Percentiles rank a stretch among this genome's conserved stretches.
Evolutionary conservation across 1,140 invertebrate species (phyloP).

Genomic region (Littorina saxatilis): DNA sequence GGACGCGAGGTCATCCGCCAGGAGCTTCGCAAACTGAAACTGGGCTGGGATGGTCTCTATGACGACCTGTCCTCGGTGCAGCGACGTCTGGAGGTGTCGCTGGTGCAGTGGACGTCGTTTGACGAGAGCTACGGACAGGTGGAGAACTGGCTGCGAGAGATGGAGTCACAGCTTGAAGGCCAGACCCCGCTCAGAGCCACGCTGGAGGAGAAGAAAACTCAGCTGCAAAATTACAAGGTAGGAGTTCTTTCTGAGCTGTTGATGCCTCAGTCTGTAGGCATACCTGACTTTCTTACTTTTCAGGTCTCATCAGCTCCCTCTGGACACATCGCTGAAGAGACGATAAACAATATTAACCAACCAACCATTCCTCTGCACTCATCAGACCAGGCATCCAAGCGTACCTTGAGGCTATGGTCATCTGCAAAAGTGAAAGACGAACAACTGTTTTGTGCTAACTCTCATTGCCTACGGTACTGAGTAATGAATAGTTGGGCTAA

Average conservation of each 20-base stretch:
- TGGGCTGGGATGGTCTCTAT: conserved; percentile 87
- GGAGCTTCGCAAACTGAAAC: conserved; percentile 84
- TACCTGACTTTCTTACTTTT: too few relatives aligned
- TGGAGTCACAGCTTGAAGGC: conserved; percentile 86
- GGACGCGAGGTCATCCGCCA: conserved; percentile 90
- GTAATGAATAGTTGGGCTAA: too few relatives aligned
- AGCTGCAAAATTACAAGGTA: conserved; percentile 83
- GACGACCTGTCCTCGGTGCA: conserved; percentile 79
- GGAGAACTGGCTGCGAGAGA: conserved; percentile 86
- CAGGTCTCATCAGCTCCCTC: too few relatives aligned
- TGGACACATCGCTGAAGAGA: too few relatives aligned
- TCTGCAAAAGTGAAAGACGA: too few relatives aligned
- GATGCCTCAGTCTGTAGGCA: too few relatives aligned
- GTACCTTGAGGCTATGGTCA: too few relatives aligned
- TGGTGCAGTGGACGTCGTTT: conserved; percentile 74
- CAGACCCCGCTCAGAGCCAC: conserved; percentile 85
- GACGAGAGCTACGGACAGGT: conserved; percentile 83
- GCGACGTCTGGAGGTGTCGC: conserved; percentile 89
- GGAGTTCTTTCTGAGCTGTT: background rate
- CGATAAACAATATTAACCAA: too few relatives aligned
- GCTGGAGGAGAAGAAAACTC: conserved; percentile 90
- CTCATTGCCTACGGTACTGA: too few relatives aligned
- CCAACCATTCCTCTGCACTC: too few relatives aligned
- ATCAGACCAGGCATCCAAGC: too few relatives aligned
- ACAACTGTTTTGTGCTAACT: too few relatives aligned